Evolutionary conservation across 2,888 invertebrate species (phyloP).

Genomic region (Luffia ferchaultella): DNA sequence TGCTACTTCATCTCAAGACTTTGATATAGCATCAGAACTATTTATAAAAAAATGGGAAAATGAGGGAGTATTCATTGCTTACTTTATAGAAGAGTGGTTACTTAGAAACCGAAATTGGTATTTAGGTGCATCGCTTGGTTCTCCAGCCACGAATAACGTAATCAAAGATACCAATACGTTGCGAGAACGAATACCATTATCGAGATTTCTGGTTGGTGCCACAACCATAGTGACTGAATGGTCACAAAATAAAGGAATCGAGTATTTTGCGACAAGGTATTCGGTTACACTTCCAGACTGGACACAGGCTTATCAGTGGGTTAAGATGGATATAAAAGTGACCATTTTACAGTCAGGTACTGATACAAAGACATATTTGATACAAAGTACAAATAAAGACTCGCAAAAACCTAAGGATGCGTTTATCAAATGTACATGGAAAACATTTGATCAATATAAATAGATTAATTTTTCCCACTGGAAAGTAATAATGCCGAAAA

Average conservation of each 20-base stretch:
- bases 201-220: conserved; percentile 13
- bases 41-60: conserved; percentile 1
- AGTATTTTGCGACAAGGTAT: neutral
- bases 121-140: conserved; percentile 3
- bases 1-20: neutral
- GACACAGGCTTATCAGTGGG: neutral
- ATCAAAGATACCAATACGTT: conserved; percentile 13
- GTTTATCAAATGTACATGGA: neutral
- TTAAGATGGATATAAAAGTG: neutral
- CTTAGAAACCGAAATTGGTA: conserved; percentile 7
- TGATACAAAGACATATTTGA: neutral
- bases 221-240: conserved; percentile 13
- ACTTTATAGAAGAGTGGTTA: conserved; percentile 7
- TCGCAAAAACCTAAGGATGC: neutral
- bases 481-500: neutral
- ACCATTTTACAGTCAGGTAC: neutral
- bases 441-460: neutral
- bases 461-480: neutral
- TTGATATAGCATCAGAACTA: conserved; percentile 1
- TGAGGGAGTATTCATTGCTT: conserved; percentile 3
- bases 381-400: neutral
- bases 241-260: conserved; percentile 8
- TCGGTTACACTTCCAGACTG: neutral
- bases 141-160: conserved; percentile 14
- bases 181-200: conserved; percentile 13